Conservation (phyloP, 2,797 vertebrate species). For the Phrynocephalus vlangalii region DNA sequence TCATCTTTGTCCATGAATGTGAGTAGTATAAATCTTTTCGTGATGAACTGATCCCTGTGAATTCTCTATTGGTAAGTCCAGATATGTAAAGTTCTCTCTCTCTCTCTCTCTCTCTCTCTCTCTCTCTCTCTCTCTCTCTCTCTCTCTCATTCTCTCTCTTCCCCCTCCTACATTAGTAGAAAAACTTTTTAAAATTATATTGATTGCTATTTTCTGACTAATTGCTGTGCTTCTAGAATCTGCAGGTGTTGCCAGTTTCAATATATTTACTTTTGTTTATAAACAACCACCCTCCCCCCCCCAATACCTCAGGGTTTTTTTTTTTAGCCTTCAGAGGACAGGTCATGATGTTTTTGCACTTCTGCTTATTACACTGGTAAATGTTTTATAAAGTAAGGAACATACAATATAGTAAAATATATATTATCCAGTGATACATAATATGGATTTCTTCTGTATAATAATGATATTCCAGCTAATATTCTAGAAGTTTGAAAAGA, state of each 20-base stretch:
- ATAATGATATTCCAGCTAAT: no score
- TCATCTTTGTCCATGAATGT: not conserved
- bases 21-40: conserved; percentile 18
- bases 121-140: not conserved
- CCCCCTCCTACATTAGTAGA: no score
- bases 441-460: not conserved
- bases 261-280: not conserved
- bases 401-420: not conserved
- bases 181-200: no score
- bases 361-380: not conserved
- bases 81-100: not conserved
- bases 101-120: no score
- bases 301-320: no score
- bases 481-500: no score
- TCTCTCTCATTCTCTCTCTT: no score
- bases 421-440: not conserved
- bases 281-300: no score
- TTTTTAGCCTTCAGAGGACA: not conserved
- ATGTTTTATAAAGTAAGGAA: conserved; percentile 2
- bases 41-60: conserved; percentile 14
- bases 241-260: not conserved
- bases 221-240: not conserved
- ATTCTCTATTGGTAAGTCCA: conserved; percentile 18
- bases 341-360: not conserved
- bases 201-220: not conserved